These are phyloP conservation scores for Orgyia antiqua DNA, from an alignment of 2,888 invertebrate species.

Conservation along the genomic window DNA sequence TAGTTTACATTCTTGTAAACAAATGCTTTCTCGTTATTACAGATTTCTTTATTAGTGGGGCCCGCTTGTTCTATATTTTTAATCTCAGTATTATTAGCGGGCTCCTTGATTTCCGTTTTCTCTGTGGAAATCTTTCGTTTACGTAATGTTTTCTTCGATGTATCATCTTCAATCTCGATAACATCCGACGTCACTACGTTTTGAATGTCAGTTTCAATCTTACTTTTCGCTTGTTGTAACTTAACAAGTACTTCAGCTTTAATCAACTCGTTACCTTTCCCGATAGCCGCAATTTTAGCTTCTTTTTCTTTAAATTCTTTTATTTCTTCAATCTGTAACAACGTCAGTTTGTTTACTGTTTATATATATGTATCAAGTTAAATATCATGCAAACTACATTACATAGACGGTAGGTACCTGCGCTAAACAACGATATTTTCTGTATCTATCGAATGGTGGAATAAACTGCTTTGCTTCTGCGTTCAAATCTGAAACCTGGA, in stretches of 20 bases:
- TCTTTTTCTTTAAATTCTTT: slow-evolving; percentile 51
- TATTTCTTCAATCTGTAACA: slow-evolving; percentile 50
- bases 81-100: slow-evolving; percentile 11
- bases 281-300: slow-evolving; percentile 50
- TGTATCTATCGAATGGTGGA: slow-evolving; percentile 62
- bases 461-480: slow-evolving; percentile 52
- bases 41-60: slow-evolving; percentile 19
- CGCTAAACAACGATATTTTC: slow-evolving; percentile 45
- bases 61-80: slow-evolving; percentile 21
- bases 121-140: slow-evolving; percentile 38
- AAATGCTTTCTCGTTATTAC: slow-evolving; percentile 29
- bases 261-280: slow-evolving; percentile 49
- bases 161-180: slow-evolving; percentile 10
- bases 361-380: slow-evolving; percentile 4
- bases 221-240: slow-evolving; percentile 37
- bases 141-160: slow-evolving; percentile 29
- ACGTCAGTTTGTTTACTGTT: slow-evolving; percentile 10
- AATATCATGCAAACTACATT: slow-evolving; percentile 7
- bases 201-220: slow-evolving; percentile 30
- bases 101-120: slow-evolving; percentile 25
- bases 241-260: slow-evolving; percentile 46
- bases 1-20: slow-evolving; percentile 50
- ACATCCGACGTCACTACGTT: slow-evolving; percentile 1
- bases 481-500: slow-evolving; percentile 49
- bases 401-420: slow-evolving; percentile 38